Evolutionary conservation across 2,113 vertebrate genomes (phyloP), one percentile per base, ranked within the genome.

Genomic region (Ciconia maguari): DNA sequence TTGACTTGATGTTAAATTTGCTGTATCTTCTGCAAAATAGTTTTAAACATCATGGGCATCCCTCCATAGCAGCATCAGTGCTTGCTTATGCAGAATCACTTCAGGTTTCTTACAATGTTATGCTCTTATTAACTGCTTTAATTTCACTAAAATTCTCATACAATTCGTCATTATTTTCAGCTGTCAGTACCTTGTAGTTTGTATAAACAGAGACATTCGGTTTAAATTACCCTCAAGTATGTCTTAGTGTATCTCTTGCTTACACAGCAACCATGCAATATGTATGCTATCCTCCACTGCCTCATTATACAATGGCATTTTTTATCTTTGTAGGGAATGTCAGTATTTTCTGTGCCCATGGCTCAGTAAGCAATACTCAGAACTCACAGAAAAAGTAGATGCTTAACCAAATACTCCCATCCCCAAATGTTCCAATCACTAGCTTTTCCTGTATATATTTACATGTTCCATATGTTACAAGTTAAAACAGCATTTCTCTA

Each of bases 1-100:
- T 83, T 91, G 89, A 80, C 46, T 75, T 83, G 60, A 29, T 60
- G 62, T 77, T 93, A 91, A 94, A 95, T 95, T 93, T 89, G 36
- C 87, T 94, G 30, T 42, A 10, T 93, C 66, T 81, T 87, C 60
- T 87, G 57, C 83, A 91, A 89, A 93, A 90, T 58, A 64, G 41
- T 72, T 82, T 86, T 86, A 81, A 85, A 85, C 49, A 38, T 54
- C 0, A 0, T 46, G 66, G 61, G 49, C 83, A 80, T 76, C 38
- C 41, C 16, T 64, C 57, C 52, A 44, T 30, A 46, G 70, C 68
- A 79, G 34, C 22, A 75, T n/a, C 51, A 77, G 21, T 9, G 19
- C 72, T 79, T 51, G 30, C 20, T 95, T 89, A 21, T 77, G 36
- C 36, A 82, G 32, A 86, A 61, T 76, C 13, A 29, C 32, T 72